Evolutionary conservation across 2,888 invertebrate genomes (phyloP), one percentile per base, ranked within the genome.

Genomic region (Rotaria socialis): DNA sequence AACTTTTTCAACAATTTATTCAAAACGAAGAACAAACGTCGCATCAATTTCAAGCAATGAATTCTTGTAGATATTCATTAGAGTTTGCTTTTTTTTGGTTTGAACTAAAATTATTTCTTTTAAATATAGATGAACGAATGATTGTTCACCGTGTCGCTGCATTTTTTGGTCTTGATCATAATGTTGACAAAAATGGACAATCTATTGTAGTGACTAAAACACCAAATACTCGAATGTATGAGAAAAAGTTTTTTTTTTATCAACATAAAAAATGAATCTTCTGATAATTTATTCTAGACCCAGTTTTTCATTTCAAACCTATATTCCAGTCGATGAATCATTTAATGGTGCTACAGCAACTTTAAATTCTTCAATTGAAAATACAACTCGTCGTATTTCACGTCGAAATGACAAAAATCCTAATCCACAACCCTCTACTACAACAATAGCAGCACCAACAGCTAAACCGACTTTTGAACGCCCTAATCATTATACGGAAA

Each of bases 111-210:
- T 2, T 22, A 55, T 60, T n/a, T 24, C 19, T n/a, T 52, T 5
- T 22, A 24, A 7, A 10, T 43, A n/a, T 80, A 80, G 80, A 67
- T 67, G 67, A 67, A 35, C 94, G 97, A 52, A 96, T 97, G 96
- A 92, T 97, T 89, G 96, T 97, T 2, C 97, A 97, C 91, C 94
- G 97, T 58, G 95, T 95, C 87, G 96, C 97, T 0, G 94, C 96
- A 35, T 95, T 95, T 90, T 97, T 96, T 92, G 96, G 96, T 86
- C 94, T 97, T 93, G 95, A 96, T 86, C 97, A 97, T 91, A 96
- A 96, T 90, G 94, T 96, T 43, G 97, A 97, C 92, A 93, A 94
- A 88, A 93, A 94, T 27, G 95, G 95, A 87, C 94, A 94, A 91
- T 93, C 93, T 86, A 93, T 96, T 86, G 90, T 92, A 86, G 95